Base-by-base conservation (phyloP, 2,888 invertebrate genomes). In the Cephalotes varians region DNA sequence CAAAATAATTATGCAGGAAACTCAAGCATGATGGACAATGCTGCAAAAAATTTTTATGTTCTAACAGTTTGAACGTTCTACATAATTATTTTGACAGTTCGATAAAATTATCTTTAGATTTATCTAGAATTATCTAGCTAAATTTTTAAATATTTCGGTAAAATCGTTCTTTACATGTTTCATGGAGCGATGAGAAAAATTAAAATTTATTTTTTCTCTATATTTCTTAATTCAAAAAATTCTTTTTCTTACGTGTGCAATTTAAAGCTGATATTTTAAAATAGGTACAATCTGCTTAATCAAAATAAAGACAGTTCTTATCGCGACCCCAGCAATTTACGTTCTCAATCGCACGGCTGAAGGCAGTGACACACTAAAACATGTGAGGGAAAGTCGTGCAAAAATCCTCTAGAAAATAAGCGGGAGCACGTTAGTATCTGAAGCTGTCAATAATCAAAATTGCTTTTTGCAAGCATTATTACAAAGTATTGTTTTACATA, bases 321-420 rank as follows among this genome's bases (percentile, higher is more conserved):
- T 65, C 51, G 15, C n/a, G 49, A 74, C 12, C 44, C 18, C 51
- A n/a, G 65, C 15, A 54, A 65, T 76, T 76, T 65, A 21, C 51
- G 54, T 54, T 76, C 51, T 76, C 40, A 76, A 51, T 76, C 25
- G n/a, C 31, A 28, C n/a, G 15, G 47, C 62, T 47, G 15, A 21
- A 47, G 6, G 18, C 60, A 34, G 37, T 44, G 51, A 31, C 65
- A 73, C 31, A 44, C 60, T 60, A 62, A 62, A 15, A n/a, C 51
- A 40, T 28, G 65, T n/a, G 64, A 64, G 37, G 65, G 65, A 65
- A 76, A 74, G 25, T 49, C 62, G 25, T 64, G 49, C 62, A 62
- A 74, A 76, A 65, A 65, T 76, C 7, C 15, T 31, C 3, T 28
- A 40, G 51, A 65, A 76, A 76, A 76, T 76, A 65, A 40, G 12